Percentiles rank a stretch among this genome's conserved stretches.
Conservation (phyloP, 2,888 invertebrate species). For the Megastigmus dorsalis region DNA sequence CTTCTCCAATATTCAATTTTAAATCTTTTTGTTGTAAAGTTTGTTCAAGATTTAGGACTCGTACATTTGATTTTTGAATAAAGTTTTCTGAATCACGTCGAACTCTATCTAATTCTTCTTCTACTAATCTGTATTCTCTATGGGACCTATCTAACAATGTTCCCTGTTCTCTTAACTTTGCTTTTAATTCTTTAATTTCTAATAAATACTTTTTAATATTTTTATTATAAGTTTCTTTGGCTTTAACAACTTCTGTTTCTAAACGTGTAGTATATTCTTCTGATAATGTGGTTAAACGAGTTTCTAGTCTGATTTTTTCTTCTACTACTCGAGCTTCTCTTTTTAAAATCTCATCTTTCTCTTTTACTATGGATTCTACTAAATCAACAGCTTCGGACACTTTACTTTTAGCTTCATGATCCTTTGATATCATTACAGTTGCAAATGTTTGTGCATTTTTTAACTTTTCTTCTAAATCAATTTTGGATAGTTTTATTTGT, state of each 20-base stretch:
- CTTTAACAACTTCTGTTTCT: slow-evolving; percentile 78
- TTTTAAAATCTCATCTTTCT: slow-evolving; percentile 77
- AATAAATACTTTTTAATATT: slow-evolving; percentile 77
- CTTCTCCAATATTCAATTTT: slow-evolving; percentile 60
- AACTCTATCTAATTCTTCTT: slow-evolving; percentile 75
- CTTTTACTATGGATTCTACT: slow-evolving; percentile 77
- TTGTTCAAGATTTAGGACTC: slow-evolving; percentile 62
- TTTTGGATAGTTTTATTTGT: slow-evolving; percentile 59
- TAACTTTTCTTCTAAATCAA: slow-evolving; percentile 74
- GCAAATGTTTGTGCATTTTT: slow-evolving; percentile 71
- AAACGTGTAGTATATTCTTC: slow-evolving; percentile 67
- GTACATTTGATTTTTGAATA: slow-evolving; percentile 59
- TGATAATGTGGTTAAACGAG: slow-evolving; percentile 59
- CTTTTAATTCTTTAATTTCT: slow-evolving; percentile 78
- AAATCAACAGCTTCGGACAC: slow-evolving; percentile 78
- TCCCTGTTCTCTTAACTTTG: slow-evolving; percentile 78
- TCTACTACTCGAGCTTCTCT: slow-evolving; percentile 72
- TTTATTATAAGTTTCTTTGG: slow-evolving; percentile 78
- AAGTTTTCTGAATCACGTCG: slow-evolving; percentile 59
- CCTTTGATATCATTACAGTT: slow-evolving; percentile 73
- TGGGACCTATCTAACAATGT: slow-evolving; percentile 75
- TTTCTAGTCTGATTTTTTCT: slow-evolving; percentile 64
- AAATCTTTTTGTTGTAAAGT: slow-evolving; percentile 61
- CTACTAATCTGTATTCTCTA: slow-evolving; percentile 77
- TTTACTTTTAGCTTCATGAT: slow-evolving; percentile 76